Conservation (phyloP, 2,888 invertebrate species). For the Germaria angustata region DNA sequence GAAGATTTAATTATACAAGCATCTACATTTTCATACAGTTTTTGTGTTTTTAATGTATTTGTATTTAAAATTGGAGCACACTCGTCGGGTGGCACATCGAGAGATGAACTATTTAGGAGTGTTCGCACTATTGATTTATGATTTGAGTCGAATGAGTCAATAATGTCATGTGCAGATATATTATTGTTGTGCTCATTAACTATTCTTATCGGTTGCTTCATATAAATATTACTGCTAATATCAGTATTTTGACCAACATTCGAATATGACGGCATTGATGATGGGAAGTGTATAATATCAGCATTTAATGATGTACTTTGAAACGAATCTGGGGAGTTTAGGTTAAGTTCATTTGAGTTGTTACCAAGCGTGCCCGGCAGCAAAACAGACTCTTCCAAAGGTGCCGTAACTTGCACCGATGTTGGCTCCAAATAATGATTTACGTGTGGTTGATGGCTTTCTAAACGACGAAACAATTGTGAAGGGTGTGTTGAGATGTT, state of each 20-base stretch:
- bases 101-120: conserved; percentile 71
- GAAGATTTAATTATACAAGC: neutral
- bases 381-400: neutral
- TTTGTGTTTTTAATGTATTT: conserved; percentile 68
- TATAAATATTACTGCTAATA: conserved; percentile 75
- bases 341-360: conserved; percentile 3
- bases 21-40: conserved; percentile 76
- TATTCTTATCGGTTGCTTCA: conserved; percentile 69
- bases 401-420: conserved; percentile 69
- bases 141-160: conserved; percentile 21
- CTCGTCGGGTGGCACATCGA: conserved; percentile 78
- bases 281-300: conserved; percentile 81
- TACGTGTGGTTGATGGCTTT: conserved; percentile 69
- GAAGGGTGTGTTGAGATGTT: conserved; percentile 74
- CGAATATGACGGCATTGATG: conserved; percentile 62
- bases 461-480: conserved; percentile 72
- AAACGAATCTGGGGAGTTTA: conserved; percentile 81
- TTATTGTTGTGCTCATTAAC: conserved; percentile 72
- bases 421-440: conserved; percentile 78
- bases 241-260: conserved; percentile 72
- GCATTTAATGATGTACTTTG: conserved; percentile 81
- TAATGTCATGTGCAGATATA: conserved; percentile 12
- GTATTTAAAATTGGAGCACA: conserved; percentile 74
- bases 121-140: conserved; percentile 51
- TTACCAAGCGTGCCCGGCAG: neutral